Conservation (phyloP, 2,113 vertebrate genomes). For the Clinocottus analis region DNA sequence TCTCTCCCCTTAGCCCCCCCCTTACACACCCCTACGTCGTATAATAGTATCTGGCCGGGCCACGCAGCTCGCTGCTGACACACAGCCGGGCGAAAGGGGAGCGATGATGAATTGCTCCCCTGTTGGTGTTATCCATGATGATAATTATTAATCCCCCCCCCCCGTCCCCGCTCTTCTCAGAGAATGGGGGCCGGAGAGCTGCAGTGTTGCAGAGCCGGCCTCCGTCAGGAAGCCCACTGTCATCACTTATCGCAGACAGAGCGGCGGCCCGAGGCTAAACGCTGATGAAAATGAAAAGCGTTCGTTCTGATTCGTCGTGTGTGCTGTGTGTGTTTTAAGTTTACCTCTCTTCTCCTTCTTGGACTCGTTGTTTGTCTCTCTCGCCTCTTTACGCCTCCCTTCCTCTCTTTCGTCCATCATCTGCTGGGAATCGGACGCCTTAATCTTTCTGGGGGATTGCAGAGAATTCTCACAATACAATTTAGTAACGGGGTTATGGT, state of each 20-base stretch:
- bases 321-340: slow-evolving; percentile 38
- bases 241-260: slow-evolving; percentile 83
- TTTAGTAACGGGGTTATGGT: neutral
- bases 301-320: slow-evolving; percentile 65
- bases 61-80: slow-evolving; percentile 90
- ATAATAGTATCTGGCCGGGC: slow-evolving; percentile 95
- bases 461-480: neutral
- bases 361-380: neutral
- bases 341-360: slow-evolving; percentile 6
- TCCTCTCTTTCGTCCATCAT: neutral
- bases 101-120: slow-evolving; percentile 97
- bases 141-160: slow-evolving; percentile 97
- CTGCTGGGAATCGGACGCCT: neutral
- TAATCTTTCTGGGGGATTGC: neutral
- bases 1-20: slow-evolving; percentile 78
- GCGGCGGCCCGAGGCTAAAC: slow-evolving; percentile 75
- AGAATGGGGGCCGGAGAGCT: slow-evolving; percentile 75
- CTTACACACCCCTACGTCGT: slow-evolving; percentile 81
- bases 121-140: slow-evolving; percentile 91
- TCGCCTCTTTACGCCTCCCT: neutral
- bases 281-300: slow-evolving; percentile 78
- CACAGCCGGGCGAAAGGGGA: slow-evolving; percentile 86
- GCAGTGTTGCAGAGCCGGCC: slow-evolving; percentile 64
- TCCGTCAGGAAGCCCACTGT: slow-evolving; percentile 67
- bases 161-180: slow-evolving; percentile 58